These are phyloP conservation scores for Styela plicata DNA, from an alignment of 23 tunicate genomes.

Conservation along the genomic window DNA sequence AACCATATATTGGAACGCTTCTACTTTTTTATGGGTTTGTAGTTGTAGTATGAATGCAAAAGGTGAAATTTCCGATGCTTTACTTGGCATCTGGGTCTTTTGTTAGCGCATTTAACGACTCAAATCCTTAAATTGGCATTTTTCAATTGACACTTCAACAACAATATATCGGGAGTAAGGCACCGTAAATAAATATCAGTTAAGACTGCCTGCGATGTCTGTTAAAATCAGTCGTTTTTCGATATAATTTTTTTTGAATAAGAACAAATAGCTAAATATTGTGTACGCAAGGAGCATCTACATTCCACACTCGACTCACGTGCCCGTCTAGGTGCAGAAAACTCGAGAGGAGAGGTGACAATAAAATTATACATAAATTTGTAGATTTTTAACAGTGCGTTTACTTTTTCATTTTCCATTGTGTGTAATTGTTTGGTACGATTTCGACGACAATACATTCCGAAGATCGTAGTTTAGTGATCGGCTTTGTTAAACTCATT, in stretches of 20 bases:
- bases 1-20: too few species aligned
- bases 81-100: not conserved
- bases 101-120: not conserved
- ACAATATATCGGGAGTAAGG: not conserved
- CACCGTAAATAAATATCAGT: not conserved
- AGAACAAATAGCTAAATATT: too few species aligned
- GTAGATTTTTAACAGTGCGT: not conserved
- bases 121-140: not conserved
- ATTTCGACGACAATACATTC: conserved; percentile 21
- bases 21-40: too few species aligned
- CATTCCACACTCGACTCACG: too few species aligned
- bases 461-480: conserved; percentile 20
- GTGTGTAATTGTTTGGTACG: not conserved
- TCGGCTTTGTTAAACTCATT: conserved; percentile 13
- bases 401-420: not conserved
- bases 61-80: not conserved
- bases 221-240: too few species aligned
- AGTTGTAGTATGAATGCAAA: too few species aligned
- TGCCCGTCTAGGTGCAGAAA: too few species aligned
- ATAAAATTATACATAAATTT: too few species aligned
- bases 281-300: too few species aligned
- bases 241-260: too few species aligned
- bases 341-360: too few species aligned
- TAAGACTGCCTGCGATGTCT: too few species aligned
- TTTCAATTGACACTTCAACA: not conserved